Percentiles rank a stretch among this genome's conserved stretches.
phyloP scores from a whole-genome alignment of 2,888 invertebrate species.

The Girardia tigrina region DNA sequence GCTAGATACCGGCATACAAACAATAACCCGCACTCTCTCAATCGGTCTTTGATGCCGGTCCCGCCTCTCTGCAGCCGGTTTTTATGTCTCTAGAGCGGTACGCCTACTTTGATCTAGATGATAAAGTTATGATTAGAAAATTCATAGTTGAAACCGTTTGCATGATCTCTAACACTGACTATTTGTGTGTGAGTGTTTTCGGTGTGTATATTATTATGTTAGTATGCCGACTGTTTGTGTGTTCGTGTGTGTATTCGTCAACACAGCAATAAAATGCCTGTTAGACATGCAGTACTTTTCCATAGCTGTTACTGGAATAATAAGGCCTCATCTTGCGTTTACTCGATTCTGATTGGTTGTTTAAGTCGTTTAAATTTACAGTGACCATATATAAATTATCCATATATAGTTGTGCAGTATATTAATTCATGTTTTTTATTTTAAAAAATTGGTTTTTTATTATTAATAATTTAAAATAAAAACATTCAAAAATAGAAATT shows the following conservation, averaged over 20 bases:
- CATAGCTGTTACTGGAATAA: slow-evolving; percentile 3
- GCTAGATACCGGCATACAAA: slow-evolving; percentile 23
- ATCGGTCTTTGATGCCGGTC: slow-evolving; percentile 23
- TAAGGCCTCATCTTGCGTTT: slow-evolving; percentile 23
- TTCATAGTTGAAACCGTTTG: slow-evolving; percentile 23
- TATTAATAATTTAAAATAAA: not conserved
- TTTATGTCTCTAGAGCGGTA: slow-evolving; percentile 23
- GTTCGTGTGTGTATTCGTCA: not conserved
- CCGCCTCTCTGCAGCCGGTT: slow-evolving; percentile 23
- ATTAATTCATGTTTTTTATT: slow-evolving; percentile 15
- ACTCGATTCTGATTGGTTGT: not conserved
- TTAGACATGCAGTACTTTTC: not conserved
- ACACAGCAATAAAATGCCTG: slow-evolving; percentile 23
- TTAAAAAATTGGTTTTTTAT: not conserved
- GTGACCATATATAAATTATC: not conserved
- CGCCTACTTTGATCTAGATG: slow-evolving; percentile 17
- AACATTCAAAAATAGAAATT: not conserved
- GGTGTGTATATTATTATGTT: not conserved
- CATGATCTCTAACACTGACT: slow-evolving; percentile 23
- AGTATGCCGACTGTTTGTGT: not conserved
- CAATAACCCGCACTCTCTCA: slow-evolving; percentile 23
- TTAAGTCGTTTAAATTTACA: slow-evolving; percentile 13
- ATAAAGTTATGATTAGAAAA: slow-evolving; percentile 17
- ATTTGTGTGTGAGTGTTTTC: not conserved
- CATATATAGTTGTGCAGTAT: slow-evolving; percentile 14